Conservation (phyloP, 2,113 vertebrate genomes). For the Periophthalmodon schlosseri region DNA sequence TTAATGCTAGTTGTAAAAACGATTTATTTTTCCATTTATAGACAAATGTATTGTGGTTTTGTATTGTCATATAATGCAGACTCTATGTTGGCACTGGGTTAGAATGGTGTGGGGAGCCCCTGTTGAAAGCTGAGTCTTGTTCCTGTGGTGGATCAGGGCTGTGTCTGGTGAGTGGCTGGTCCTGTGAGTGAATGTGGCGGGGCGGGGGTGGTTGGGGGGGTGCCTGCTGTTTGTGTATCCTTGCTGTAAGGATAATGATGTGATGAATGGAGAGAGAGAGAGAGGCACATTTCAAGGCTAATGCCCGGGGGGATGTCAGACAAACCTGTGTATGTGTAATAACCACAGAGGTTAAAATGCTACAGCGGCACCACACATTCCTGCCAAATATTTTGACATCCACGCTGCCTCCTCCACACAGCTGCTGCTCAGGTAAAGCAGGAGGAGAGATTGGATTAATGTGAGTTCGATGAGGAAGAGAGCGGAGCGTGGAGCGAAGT, state of each 20-base stretch:
- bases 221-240: slow-evolving; percentile 64
- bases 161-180: slow-evolving; percentile 43
- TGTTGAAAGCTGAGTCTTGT: slow-evolving; percentile 2
- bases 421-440: slow-evolving; percentile 63
- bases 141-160: slow-evolving; percentile 47
- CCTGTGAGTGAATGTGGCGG: slow-evolving; percentile 51
- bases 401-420: slow-evolving; percentile 71
- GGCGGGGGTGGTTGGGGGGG: slow-evolving; percentile 22
- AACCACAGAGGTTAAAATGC: slow-evolving; percentile 75
- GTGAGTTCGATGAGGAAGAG: slow-evolving; percentile 56
- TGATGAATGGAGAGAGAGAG: slow-evolving; percentile 61
- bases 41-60: slow-evolving; percentile 49
- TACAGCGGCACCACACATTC: slow-evolving; percentile 68
- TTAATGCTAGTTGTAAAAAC: too few relatives aligned
- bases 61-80: slow-evolving; percentile 14
- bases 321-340: slow-evolving; percentile 76
- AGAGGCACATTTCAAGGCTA: slow-evolving; percentile 67
- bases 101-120: slow-evolving; percentile 50
- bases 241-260: slow-evolving; percentile 69
- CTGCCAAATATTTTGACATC: slow-evolving; percentile 78
- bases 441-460: slow-evolving; percentile 66
- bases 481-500: slow-evolving; percentile 47
- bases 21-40: slow-evolving; percentile 17
- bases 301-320: slow-evolving; percentile 74
- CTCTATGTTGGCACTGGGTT: slow-evolving; percentile 20